Evolutionary conservation across 2,888 invertebrate species (phyloP).

Genomic region (Ornithoptera priamus): DNA sequence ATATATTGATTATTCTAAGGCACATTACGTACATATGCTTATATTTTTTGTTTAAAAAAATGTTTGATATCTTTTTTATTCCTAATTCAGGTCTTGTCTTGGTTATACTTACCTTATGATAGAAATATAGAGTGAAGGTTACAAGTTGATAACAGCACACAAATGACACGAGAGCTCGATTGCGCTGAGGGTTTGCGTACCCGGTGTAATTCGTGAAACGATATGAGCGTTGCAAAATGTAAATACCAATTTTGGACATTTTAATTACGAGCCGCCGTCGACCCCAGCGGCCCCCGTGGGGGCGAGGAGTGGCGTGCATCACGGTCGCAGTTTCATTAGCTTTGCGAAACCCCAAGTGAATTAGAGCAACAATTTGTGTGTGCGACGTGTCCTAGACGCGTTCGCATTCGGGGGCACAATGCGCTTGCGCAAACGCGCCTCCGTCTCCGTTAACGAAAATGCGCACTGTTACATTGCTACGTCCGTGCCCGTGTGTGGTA

Average conservation of each 20-base stretch:
- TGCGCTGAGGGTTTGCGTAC: background rate
- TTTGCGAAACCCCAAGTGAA: constrained; percentile 72
- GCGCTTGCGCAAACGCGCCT: constrained; percentile 44
- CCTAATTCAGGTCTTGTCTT: too few species aligned
- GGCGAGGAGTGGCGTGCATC: constrained; percentile 38
- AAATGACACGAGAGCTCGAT: constrained; percentile 3
- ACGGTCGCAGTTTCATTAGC: constrained; percentile 60
- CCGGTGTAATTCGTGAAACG: constrained; percentile 26
- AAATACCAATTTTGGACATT: constrained; percentile 33
- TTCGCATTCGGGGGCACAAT: constrained; percentile 51
- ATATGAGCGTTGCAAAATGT: constrained; percentile 28
- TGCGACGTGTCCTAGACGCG: constrained; percentile 67
- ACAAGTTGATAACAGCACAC: background rate
- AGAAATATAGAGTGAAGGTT: constrained; percentile 2
- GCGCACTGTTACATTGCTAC: background rate
- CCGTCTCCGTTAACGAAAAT: constrained; percentile 31
- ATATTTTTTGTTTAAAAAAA: too few species aligned
- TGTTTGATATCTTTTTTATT: too few species aligned
- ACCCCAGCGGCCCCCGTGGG: constrained; percentile 39
- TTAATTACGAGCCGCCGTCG: constrained; percentile 37
- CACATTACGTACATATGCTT: too few species aligned
- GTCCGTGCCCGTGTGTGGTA: too few species aligned
- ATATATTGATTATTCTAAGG: too few species aligned
- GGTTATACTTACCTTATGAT: background rate
- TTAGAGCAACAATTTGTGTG: constrained; percentile 74